Evolutionary conservation across 2,797 vertebrate genomes (phyloP).

Genomic region (Ctenopoma multispine): DNA sequence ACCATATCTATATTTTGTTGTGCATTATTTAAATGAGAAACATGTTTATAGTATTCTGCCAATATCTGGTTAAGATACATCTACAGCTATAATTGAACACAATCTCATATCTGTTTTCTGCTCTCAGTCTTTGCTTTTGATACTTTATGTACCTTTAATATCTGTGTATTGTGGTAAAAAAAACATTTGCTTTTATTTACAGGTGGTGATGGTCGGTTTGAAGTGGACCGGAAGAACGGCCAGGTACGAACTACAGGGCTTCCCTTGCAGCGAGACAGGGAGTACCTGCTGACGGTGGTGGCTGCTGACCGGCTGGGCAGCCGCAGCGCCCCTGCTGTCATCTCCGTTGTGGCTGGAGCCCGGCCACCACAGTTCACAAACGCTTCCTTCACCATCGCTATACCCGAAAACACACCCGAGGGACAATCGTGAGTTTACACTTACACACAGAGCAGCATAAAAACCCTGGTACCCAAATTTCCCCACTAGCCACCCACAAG

Average conservation of each 20-base stretch:
- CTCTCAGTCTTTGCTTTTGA: too few relatives aligned
- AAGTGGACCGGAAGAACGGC: conserved; percentile 89
- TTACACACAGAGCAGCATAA: background rate
- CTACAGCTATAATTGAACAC: background rate
- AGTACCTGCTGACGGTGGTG: conserved; percentile 88
- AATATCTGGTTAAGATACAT: background rate
- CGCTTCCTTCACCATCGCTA: conserved; percentile 81
- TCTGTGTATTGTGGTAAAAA: too few relatives aligned
- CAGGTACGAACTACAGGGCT: conserved; percentile 88
- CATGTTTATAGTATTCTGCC: background rate
- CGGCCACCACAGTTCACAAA: conserved; percentile 90
- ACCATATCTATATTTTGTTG: too few relatives aligned
- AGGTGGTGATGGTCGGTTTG: conserved; percentile 90
- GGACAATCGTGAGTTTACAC: conserved; percentile 86
- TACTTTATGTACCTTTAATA: too few relatives aligned
- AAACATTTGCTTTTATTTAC: background rate
- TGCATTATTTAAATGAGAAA: background rate
- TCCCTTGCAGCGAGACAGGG: conserved; percentile 85
- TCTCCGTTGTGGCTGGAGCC: conserved; percentile 87
- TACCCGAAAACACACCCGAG: conserved; percentile 85
- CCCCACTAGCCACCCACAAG: too few relatives aligned
- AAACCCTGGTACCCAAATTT: background rate
- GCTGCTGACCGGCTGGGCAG: conserved; percentile 87
- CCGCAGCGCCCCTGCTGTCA: conserved; percentile 81
- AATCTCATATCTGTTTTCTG: too few relatives aligned